A percentile compares a stretch with the other conserved stretches of the same genome.
These are phyloP conservation scores for Neotoxoptera formosana DNA, from an alignment of 1,140 invertebrate genomes.

Conservation along the genomic window DNA sequence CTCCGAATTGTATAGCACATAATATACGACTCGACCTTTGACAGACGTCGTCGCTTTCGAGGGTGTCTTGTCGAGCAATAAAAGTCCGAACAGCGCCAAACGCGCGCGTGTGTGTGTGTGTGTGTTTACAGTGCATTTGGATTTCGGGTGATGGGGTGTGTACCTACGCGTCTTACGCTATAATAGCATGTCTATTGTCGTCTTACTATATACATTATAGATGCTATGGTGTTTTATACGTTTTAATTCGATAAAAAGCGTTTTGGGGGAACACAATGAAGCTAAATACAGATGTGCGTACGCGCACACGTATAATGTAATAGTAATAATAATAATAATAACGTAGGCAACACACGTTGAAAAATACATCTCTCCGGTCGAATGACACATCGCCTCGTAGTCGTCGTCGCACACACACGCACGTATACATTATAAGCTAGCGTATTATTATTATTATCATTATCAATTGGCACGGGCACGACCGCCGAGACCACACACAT, in stretches of 20 bases:
- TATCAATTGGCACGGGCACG: constrained; percentile 55
- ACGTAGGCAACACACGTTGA: neutral
- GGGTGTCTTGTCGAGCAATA: constrained; percentile 35
- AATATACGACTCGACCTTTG: constrained; percentile 14
- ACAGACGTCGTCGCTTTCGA: constrained; percentile 23
- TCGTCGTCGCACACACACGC: constrained; percentile 1
- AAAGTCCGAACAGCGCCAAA: neutral
- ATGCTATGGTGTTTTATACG: neutral
- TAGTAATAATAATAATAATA: neutral
- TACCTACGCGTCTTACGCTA: neutral
- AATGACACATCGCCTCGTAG: constrained; percentile 16
- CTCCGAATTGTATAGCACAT: neutral
- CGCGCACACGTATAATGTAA: neutral
- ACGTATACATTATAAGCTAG: neutral
- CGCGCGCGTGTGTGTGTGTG: neutral
- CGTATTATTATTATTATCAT: constrained; percentile 36
- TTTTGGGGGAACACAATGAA: neutral
- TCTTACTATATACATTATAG: neutral
- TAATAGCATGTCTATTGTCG: neutral
- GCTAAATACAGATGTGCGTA: neutral
- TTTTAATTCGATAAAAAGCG: constrained; percentile 13
- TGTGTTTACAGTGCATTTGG: neutral
- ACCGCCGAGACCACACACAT: constrained; percentile 29
- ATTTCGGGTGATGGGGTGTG: neutral
- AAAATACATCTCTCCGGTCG: constrained; percentile 9